Conservation (phyloP, 2,888 invertebrate species). For the Drosophila nr. perissopoda region DNA sequence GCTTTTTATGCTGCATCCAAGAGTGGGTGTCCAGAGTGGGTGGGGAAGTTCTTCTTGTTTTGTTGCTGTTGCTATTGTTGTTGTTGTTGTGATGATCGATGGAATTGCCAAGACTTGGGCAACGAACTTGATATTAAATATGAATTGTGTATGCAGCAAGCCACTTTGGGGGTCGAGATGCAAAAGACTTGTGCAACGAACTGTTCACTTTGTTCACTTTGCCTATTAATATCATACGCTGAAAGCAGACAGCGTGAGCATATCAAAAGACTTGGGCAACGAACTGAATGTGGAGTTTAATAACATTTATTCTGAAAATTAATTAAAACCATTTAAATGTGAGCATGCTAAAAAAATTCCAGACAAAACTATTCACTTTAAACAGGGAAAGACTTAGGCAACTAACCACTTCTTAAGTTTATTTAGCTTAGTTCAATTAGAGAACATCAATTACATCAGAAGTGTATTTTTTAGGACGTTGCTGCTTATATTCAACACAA, state of each 20-base stretch:
- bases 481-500: background rate
- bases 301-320: background rate
- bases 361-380: background rate
- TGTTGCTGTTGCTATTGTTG: background rate
- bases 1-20: conserved; percentile 35
- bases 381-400: conserved; percentile 39
- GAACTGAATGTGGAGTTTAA: conserved; percentile 26
- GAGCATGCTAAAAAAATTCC: background rate
- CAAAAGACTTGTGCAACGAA: conserved; percentile 46
- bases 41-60: background rate
- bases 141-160: conserved; percentile 39
- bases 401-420: conserved; percentile 21
- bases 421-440: background rate
- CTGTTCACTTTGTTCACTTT: conserved; percentile 1
- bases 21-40: background rate
- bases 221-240: background rate
- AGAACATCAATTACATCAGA: no score
- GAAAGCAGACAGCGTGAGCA: background rate
- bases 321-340: background rate
- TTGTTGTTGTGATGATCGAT: conserved; percentile 34
- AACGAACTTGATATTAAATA: conserved; percentile 42
- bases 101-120: conserved; percentile 41
- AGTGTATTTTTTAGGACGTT: no score
- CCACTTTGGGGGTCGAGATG: conserved; percentile 2
- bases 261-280: conserved; percentile 56